Evolutionary conservation across 1,140 invertebrate genomes (phyloP), one percentile per base, ranked within the genome.

Genomic region (Zaprionus davidi): DNA sequence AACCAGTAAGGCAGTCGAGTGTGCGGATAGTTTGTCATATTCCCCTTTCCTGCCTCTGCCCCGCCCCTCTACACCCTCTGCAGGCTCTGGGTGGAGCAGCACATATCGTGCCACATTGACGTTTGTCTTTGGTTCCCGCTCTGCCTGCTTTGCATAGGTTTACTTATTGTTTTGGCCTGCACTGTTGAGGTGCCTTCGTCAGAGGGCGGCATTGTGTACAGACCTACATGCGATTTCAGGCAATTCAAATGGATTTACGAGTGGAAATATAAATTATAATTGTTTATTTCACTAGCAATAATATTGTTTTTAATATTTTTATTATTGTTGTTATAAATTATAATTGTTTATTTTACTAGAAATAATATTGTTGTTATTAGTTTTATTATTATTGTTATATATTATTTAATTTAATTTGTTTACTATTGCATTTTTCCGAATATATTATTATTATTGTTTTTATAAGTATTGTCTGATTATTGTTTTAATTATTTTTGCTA

Each of bases 61-160:
- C 12, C 22, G 1, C 20, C 7, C 59, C 24, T 20, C 41, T 49
- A 38, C 34, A 24, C 12, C 38, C 38, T 3, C 38, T 26, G 26
- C 13, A 55, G 38, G 2, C 2, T 53, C 28, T 56, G 34, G 34
- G 63, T 62, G 56, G 20, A 56, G 24, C 44, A 60, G 24, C 64
- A 63, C 65, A 69, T 83, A 55, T 79, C 85, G 81, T 88, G 85
- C 81, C 85, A 85, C 70, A 88, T 90, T 90, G 81, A 81, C 85
- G 81, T 88, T 90, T 90, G 78, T 88, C 85, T 90, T 82, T 24
- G 22, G 41, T 17, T 34, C 3, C 53, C 24, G 24, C 6, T 46
- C 75, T 74, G 82, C 64, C 55, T 79, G 73, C 71, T 79, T 75
- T 66, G 53, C 64, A 64, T 68, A 68, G 75, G 34, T 73, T 59